These are phyloP conservation scores for Dicycla oo DNA, from an alignment of 2,888 invertebrate species.

Conservation along the genomic window DNA sequence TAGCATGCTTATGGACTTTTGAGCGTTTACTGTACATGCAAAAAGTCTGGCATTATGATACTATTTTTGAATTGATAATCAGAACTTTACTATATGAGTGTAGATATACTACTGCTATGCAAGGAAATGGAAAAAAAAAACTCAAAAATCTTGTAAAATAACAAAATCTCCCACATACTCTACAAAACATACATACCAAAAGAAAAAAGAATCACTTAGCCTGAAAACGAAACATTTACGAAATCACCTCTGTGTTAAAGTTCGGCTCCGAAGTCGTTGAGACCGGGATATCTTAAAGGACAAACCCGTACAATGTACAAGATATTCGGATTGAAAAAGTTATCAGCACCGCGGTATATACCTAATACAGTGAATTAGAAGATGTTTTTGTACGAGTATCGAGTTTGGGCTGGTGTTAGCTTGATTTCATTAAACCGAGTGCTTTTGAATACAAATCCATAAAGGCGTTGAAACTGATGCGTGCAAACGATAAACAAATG, in stretches of 20 bases:
- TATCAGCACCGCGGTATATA: slow-evolving; percentile 39
- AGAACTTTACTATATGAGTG: too few species aligned
- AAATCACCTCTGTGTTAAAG: slow-evolving; percentile 59
- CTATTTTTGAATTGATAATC: too few species aligned
- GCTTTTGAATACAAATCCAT: slow-evolving; percentile 56
- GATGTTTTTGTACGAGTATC: slow-evolving; percentile 44
- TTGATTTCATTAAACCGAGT: slow-evolving; percentile 58
- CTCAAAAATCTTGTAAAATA: slow-evolving; percentile 4
- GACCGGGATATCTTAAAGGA: slow-evolving; percentile 52
- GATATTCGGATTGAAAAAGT: slow-evolving; percentile 58
- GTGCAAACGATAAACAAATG: slow-evolving; percentile 49
- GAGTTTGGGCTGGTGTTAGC: slow-evolving; percentile 27
- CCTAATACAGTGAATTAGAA: slow-evolving; percentile 54
- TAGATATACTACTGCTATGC: background rate
- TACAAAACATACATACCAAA: slow-evolving; percentile 16
- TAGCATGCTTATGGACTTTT: too few species aligned
- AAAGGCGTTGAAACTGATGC: slow-evolving; percentile 46
- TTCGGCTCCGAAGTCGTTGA: slow-evolving; percentile 55
- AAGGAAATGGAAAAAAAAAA: background rate
- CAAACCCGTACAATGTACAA: slow-evolving; percentile 53
- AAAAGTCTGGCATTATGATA: too few species aligned
- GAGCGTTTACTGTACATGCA: too few species aligned
- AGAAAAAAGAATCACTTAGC: slow-evolving; percentile 57
- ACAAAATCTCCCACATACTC: slow-evolving; percentile 22
- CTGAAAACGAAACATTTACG: slow-evolving; percentile 49